Base-by-base conservation (phyloP, 2,888 invertebrate genomes). In the Panorpa germanica region DNA sequence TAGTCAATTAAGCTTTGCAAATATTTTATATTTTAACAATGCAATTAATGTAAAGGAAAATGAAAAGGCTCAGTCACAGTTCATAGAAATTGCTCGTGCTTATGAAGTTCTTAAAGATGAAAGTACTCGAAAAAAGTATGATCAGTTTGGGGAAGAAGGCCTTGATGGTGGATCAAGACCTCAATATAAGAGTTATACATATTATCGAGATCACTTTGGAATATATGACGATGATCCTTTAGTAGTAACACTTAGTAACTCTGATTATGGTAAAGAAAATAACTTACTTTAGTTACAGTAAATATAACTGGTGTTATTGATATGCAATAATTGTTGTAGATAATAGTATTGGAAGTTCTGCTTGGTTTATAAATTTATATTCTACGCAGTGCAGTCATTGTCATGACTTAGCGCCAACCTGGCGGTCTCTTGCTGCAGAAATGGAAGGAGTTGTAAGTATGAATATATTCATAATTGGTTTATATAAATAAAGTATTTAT, bases 311-410 rank as follows among this genome's bases (percentile, higher is more conserved):
- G 5, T 15, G n/a, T 13, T 25, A 17, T 6, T 14, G 6, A 7
- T 9, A 10, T 11, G 10, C 7, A 9, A 1, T 32, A 29, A 34
- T 13, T 34, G 16, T 49, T 52, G 33, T 53, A 61, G 62, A 53
- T 37, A 49, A 44, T 37, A 59, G 53, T 41, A 60, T 76, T 28
- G 61, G 64, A 18, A 66, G 67, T 30, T 76, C 74, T 36, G 63
- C 73, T 17, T 77, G 85, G 74, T 82, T 86, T 48, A 64, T 88
- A 34, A 86, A 86, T 53, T 86, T 78, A 49, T 88, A 86, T 53
- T 83, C 83, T 2, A 77, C 85, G 3, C 71, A 73, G 46, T 86
- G 86, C 46, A 72, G 74, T 12, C 85, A 85, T 40, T 88, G 86
- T 45, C 83, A 85, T 48, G 65, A 65, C 37, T 55, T 86, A 40